Evolutionary conservation across 2,113 vertebrate genomes (phyloP).

Genomic region (Pardalotus punctatus): DNA sequence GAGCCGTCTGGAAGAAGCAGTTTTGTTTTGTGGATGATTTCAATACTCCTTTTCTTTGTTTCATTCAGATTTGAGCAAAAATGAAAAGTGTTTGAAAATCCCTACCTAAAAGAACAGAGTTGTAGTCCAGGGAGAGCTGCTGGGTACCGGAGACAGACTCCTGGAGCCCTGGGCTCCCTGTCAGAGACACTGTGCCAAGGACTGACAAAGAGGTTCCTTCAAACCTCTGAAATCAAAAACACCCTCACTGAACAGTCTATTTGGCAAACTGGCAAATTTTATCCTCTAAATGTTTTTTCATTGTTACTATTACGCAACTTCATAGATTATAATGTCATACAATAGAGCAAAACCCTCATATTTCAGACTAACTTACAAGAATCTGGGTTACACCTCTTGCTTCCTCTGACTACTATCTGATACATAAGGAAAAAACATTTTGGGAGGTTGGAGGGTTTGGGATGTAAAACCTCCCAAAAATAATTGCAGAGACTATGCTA

Average conservation of each 20-base stretch:
- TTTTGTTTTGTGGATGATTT: not conserved
- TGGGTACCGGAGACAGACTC: not conserved
- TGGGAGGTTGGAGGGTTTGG: not conserved
- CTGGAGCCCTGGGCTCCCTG: not conserved
- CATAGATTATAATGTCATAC: not conserved
- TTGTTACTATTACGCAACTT: not conserved
- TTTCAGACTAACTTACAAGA: not conserved
- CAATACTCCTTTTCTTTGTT: not conserved
- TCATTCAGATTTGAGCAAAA: not conserved
- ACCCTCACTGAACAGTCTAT: not conserved
- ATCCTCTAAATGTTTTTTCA: not conserved
- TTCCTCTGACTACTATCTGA: not conserved
- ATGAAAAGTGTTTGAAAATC: not conserved
- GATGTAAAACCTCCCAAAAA: not conserved
- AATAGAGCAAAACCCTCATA: not conserved
- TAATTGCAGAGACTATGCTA: not conserved
- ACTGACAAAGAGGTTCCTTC: not conserved
- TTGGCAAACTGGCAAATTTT: not conserved
- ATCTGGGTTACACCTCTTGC: not conserved
- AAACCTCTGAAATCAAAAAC: not conserved
- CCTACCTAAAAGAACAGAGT: not conserved
- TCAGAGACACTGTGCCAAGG: not conserved
- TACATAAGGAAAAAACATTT: not conserved
- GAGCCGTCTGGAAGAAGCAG: not conserved
- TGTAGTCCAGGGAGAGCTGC: not conserved